phyloP scores from a whole-genome alignment of 2,888 invertebrate species.

The Corbicula japonica region DNA sequence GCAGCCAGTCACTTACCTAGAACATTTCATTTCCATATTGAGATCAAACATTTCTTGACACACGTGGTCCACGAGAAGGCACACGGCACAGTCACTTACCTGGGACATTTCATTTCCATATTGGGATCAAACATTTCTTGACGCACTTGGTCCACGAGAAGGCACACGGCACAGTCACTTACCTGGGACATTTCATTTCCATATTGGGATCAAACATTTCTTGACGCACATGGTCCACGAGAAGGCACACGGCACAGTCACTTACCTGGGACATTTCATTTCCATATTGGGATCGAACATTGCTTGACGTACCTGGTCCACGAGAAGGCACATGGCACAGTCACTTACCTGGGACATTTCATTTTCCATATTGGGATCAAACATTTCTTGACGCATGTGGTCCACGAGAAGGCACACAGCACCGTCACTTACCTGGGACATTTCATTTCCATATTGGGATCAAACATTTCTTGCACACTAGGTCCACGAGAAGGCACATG shows the following conservation, averaged over 20 bases:
- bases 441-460: slow-evolving; percentile 82
- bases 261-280: slow-evolving; percentile 82
- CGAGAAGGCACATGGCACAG: slow-evolving; percentile 82
- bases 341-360: slow-evolving; percentile 83
- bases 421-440: slow-evolving; percentile 84
- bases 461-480: slow-evolving; percentile 82
- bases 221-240: slow-evolving; percentile 80
- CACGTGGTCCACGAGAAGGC: too few relatives aligned
- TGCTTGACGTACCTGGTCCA: slow-evolving; percentile 77
- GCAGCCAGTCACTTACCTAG: too few relatives aligned
- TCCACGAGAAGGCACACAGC: slow-evolving; percentile 84
- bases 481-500: slow-evolving; percentile 83
- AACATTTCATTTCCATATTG: too few relatives aligned
- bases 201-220: slow-evolving; percentile 85
- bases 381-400: slow-evolving; percentile 79
- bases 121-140: too few relatives aligned
- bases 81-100: too few relatives aligned
- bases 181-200: slow-evolving; percentile 83
- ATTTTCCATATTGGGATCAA: slow-evolving; percentile 83
- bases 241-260: slow-evolving; percentile 81
- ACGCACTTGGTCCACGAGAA: too few relatives aligned
- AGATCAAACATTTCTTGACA: too few relatives aligned
- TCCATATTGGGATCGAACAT: slow-evolving; percentile 85
- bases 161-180: too few relatives aligned
- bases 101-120: too few relatives aligned